Percentiles rank a stretch among this genome's conserved stretches.
Conservation (phyloP, 2,888 invertebrate genomes). For the Ectemnius cavifrons region DNA sequence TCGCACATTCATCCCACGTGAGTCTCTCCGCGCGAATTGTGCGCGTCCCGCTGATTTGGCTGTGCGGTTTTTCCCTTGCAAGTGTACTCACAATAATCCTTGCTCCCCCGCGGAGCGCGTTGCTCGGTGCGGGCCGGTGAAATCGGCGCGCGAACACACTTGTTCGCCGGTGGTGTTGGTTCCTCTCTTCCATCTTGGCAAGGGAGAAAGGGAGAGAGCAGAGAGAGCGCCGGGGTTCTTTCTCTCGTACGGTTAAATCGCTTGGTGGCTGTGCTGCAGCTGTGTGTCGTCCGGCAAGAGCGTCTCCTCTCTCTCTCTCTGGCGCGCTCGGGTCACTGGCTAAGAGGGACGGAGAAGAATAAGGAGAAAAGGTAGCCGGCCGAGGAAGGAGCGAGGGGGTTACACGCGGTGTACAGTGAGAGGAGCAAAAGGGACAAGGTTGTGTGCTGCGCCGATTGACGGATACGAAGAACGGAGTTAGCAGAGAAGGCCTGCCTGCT, state of each 20-base stretch:
- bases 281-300: not conserved
- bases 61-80: not conserved
- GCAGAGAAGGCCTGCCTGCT: constrained; percentile 20
- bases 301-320: not conserved
- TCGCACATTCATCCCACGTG: too few species aligned
- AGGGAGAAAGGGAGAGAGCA: too few species aligned
- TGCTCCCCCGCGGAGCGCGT: too few species aligned
- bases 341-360: constrained; percentile 9
- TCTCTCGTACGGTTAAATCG: not conserved
- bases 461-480: constrained; percentile 38
- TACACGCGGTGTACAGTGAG: not conserved
- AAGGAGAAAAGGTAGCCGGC: constrained; percentile 14
- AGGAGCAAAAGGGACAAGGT: constrained; percentile 12
- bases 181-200: too few species aligned
- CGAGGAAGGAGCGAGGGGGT: constrained; percentile 12
- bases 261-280: constrained; percentile 17
- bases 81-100: too few species aligned
- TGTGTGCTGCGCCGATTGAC: constrained; percentile 43
- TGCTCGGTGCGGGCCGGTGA: constrained; percentile 3
- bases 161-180: not conserved
- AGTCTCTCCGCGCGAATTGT: not conserved
- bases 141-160: not conserved
- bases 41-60: not conserved
- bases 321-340: not conserved
- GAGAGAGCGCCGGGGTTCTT: too few species aligned